These are phyloP conservation scores for Mystacides longicornis DNA, from an alignment of 2,888 invertebrate species.

Conservation along the genomic window DNA sequence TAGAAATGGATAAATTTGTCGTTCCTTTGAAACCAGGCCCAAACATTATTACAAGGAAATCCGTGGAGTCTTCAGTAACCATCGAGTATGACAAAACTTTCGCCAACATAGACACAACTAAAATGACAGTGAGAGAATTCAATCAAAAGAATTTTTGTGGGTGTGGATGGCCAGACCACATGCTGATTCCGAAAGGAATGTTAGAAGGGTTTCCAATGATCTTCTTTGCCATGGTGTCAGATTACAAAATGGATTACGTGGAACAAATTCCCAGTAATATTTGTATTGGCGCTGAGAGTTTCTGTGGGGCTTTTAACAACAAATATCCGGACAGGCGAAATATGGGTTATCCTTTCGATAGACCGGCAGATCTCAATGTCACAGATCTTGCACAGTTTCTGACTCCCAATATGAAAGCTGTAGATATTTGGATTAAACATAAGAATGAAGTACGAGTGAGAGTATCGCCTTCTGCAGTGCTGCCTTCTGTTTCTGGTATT, in stretches of 20 bases:
- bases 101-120: conserved; percentile 55
- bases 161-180: conserved; percentile 34
- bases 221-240: conserved; percentile 33
- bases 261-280: conserved; percentile 8
- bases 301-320: conserved; percentile 48
- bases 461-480: neutral
- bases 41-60: conserved; percentile 58
- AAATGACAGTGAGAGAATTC: conserved; percentile 31
- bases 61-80: conserved; percentile 69
- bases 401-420: conserved; percentile 56
- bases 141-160: conserved; percentile 34
- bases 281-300: conserved; percentile 31
- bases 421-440: conserved; percentile 48
- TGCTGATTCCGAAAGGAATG: conserved; percentile 28
- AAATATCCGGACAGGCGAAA: conserved; percentile 28
- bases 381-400: conserved; percentile 52
- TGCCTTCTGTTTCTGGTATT: too few relatives aligned
- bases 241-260: conserved; percentile 30
- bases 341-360: conserved; percentile 55
- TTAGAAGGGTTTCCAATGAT: conserved; percentile 31
- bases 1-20: conserved; percentile 32
- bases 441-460: conserved; percentile 36
- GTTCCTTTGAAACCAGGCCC: conserved; percentile 50
- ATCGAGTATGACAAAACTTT: conserved; percentile 78
- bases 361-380: conserved; percentile 50